Base-by-base conservation (phyloP, 2,888 invertebrate genomes). In the Yponomeuta sedellus region DNA sequence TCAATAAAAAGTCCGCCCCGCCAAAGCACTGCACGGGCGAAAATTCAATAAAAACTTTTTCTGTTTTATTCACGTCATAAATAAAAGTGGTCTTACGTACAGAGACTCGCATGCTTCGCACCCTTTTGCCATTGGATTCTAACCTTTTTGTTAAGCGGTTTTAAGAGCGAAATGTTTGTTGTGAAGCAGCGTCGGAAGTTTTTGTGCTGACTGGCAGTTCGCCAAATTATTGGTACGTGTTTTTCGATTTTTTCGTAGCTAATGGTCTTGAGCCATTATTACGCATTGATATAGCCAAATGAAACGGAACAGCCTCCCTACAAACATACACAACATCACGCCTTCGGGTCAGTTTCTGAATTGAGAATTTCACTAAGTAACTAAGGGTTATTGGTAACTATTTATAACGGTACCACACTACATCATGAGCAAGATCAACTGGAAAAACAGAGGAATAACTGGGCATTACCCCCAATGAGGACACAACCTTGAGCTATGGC, bases 41-140 rank as follows among this genome's bases (percentile, higher is more conserved):
- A 52, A 52, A 52, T 52, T 52, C 44, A 52, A 52, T 52, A 52
- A 52, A 52, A 52, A 52, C 44, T 52, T 52, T 52, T 52, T 52
- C 44, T 52, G 44, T 52, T 12, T 52, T 52, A 52, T 52, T 52
- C 16, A 5, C 44, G 44, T 52, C 44, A 52, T 52, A 52, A 52
- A 52, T 52, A 52, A 52, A 16, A 52, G 12, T 52, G 16, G 44
- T 52, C 3, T 52, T 52, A 52, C 16, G 44, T 52, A 52, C 12
- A 52, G 44, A 16, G 16, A 12, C 44, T 52, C 44, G 5, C 44
- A 52, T 8, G 44, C 44, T 52, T 16, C 44, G 44, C 44, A 16
- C 44, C 5, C 16, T 52, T 16, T 11, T 52, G 44, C 16, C 16
- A 16, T 52, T 1, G 44, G 44, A 52, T 52, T 52, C 16, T 5